These are phyloP conservation scores for Ciconia boyciana DNA, from an alignment of 2,113 vertebrate genomes.

Conservation along the genomic window DNA sequence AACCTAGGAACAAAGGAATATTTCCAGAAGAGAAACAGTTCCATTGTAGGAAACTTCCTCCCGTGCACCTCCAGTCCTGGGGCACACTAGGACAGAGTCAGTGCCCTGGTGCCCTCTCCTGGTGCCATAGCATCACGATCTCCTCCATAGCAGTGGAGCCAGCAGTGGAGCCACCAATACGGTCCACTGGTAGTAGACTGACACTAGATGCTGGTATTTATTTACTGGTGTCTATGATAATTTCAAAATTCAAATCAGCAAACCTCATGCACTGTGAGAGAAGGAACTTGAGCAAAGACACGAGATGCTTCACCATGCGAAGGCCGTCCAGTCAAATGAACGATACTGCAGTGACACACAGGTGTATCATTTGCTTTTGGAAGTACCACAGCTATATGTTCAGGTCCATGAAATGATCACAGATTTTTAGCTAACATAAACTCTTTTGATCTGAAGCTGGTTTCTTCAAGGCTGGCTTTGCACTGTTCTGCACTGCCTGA, in stretches of 20 bases:
- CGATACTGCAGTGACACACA: fast-evolving
- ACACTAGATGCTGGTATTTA: not conserved
- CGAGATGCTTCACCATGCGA: not conserved
- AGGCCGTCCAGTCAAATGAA: not conserved
- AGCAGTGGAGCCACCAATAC: fast-evolving
- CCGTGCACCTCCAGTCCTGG: not conserved
- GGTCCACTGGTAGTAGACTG: not conserved
- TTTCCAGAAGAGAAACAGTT: not conserved
- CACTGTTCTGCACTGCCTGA: not conserved
- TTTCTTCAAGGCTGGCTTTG: not conserved
- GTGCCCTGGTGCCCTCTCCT: slow-evolving; percentile 4
- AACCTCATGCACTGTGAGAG: not conserved
- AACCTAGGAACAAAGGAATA: not conserved
- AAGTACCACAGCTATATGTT: fast-evolving
- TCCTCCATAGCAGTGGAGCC: not conserved
- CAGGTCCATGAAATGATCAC: not conserved
- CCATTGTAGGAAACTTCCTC: not conserved
- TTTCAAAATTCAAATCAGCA: not conserved
- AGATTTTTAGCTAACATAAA: not conserved
- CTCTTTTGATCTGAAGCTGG: not conserved
- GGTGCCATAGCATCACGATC: not conserved
- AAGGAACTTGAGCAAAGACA: not conserved
- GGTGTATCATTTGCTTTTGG: fast-evolving
- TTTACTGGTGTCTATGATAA: not conserved
- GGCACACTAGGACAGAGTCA: not conserved